These are phyloP conservation scores for Melitaea cinxia DNA, from an alignment of 1,140 invertebrate species.

Conservation along the genomic window DNA sequence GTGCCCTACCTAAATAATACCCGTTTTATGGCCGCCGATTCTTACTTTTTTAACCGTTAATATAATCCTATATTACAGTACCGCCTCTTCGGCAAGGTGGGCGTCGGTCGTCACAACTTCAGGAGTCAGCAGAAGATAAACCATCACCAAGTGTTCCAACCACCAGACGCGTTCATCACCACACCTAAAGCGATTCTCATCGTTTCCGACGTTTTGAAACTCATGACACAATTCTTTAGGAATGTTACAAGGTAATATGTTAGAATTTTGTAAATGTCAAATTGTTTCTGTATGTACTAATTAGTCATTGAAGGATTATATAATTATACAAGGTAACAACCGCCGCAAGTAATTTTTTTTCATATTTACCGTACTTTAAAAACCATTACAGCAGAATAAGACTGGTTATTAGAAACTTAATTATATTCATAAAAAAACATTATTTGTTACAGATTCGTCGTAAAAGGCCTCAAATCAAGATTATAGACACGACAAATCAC, in stretches of 20 bases:
- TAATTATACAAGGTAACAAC: too few relatives aligned
- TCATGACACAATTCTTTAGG: slow-evolving; percentile 45
- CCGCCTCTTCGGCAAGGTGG: slow-evolving; percentile 49
- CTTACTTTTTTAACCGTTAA: too few relatives aligned
- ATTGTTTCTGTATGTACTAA: too few relatives aligned
- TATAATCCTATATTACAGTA: slow-evolving; percentile 56
- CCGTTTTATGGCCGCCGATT: too few relatives aligned
- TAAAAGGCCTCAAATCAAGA: slow-evolving; percentile 9
- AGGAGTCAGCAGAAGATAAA: slow-evolving; percentile 47
- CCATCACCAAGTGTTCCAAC: slow-evolving; percentile 50
- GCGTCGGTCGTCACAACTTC: slow-evolving; percentile 55
- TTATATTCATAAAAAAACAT: too few relatives aligned
- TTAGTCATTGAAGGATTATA: too few relatives aligned
- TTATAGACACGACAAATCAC: neutral
- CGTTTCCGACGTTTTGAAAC: slow-evolving; percentile 38
- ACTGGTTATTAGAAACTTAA: too few relatives aligned
- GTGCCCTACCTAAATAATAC: too few relatives aligned
- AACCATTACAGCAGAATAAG: too few relatives aligned
- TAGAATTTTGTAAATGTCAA: too few relatives aligned
- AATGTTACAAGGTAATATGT: slow-evolving; percentile 58
- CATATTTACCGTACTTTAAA: too few relatives aligned
- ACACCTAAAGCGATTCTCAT: slow-evolving; percentile 45
- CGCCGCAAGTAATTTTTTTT: too few relatives aligned
- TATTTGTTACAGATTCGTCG: slow-evolving; percentile 24
- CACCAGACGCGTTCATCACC: slow-evolving; percentile 30